These are phyloP conservation scores for Pterocles orientalis DNA, from an alignment of 2,113 vertebrate species.

Conservation along the genomic window DNA sequence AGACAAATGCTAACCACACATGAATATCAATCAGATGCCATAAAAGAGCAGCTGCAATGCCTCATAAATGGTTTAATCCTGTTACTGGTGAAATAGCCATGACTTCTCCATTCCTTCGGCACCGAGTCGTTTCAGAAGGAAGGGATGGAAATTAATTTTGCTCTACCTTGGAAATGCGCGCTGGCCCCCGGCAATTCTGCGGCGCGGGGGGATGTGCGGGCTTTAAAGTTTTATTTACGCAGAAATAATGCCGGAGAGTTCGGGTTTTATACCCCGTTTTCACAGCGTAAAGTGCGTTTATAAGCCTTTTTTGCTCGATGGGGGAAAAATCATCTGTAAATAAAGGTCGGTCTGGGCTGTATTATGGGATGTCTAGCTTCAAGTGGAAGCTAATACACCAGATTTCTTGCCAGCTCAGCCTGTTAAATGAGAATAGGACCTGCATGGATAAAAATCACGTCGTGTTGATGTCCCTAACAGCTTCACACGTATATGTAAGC, in stretches of 20 bases:
- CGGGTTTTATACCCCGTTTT: slow-evolving; percentile 9
- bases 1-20: slow-evolving; percentile 84
- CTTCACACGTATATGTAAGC: slow-evolving; percentile 38
- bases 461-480: slow-evolving; percentile 36
- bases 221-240: slow-evolving; percentile 75
- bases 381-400: slow-evolving; percentile 39
- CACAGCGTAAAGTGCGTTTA: slow-evolving; percentile 14
- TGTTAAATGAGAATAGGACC: slow-evolving; percentile 59
- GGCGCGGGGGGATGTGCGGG: slow-evolving; percentile 26
- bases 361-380: slow-evolving; percentile 64
- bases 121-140: slow-evolving; percentile 69
- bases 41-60: slow-evolving; percentile 86
- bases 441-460: slow-evolving; percentile 40
- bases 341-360: slow-evolving; percentile 66
- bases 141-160: slow-evolving; percentile 78
- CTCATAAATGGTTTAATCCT: slow-evolving; percentile 86
- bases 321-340: slow-evolving; percentile 65
- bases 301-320: slow-evolving; percentile 53
- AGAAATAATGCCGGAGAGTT: slow-evolving; percentile 53
- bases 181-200: slow-evolving; percentile 47
- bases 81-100: slow-evolving; percentile 80
- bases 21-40: slow-evolving; percentile 87
- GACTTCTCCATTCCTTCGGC: slow-evolving; percentile 78
- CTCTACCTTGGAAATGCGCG: slow-evolving; percentile 73
- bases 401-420: slow-evolving; percentile 66